Base-by-base conservation (phyloP, 2,113 vertebrate genomes). In the Grus americana region DNA sequence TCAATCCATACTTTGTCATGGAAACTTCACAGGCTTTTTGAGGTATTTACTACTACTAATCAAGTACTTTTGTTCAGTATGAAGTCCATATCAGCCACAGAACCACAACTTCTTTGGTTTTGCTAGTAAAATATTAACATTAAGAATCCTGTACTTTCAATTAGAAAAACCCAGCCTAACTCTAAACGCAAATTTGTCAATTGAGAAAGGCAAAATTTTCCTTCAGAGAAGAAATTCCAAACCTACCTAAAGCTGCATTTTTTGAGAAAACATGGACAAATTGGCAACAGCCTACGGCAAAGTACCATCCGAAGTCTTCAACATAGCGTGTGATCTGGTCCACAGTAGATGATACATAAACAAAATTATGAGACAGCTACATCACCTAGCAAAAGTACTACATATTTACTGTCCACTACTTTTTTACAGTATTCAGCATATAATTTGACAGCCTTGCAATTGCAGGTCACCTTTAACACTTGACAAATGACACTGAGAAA, bases 391-490 rank as follows among this genome's bases (percentile, higher is more conserved):
- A 61, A 6, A 83, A 79, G 12, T 46, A 75, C 67, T 36, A 38
- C 11, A 72, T 13, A 21, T 72, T 87, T 59, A 68, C 34, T 61
- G 61, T 2, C 58, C 18, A 7, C 10, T 26, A 47, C n/a, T 67
- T 62, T 63, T 93, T 76, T 38, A 67, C 18, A 75, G 15, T 42
- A 74, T 42, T 63, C 38, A 66, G 70, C 74, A 67, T 13, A 20
- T 46, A 70, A 91, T 83, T 55, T 79, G 65, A 91, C 79, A 96
- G 68, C 57, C 59, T 44, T 80, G 72, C 86, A 92, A 91, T 76
- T 57, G 34, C 81, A 86, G 83, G 68, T 91, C 94, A 94, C 74
- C 89, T 95, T 90, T 94, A 96, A 67, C 81, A 57, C 38, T 59
- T 86, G 62, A 93, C 80, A 97, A 83, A 91, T 27, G 71, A 75